Percentiles rank a stretch among this genome's conserved stretches.
phyloP scores from a whole-genome alignment of 1,140 invertebrate genomes.

The Orussus abietinus region DNA sequence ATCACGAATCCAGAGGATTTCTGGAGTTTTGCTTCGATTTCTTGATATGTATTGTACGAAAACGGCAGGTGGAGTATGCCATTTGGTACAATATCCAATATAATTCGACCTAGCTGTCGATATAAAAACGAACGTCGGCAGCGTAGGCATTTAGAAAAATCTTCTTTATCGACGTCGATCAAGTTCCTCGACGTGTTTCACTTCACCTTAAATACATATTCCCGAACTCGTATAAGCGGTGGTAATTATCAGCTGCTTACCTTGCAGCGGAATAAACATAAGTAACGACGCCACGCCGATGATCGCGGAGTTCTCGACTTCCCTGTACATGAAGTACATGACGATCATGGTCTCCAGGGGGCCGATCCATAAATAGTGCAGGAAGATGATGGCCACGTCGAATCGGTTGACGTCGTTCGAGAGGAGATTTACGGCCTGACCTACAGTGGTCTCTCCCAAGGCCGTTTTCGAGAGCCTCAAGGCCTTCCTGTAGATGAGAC shows the following conservation, averaged over 20 bases:
- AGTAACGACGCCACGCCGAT: slow-evolving; percentile 77
- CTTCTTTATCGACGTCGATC: too few species aligned
- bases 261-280: slow-evolving; percentile 80
- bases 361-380: slow-evolving; percentile 69
- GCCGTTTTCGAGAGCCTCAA: slow-evolving; percentile 62
- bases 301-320: slow-evolving; percentile 69
- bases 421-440: slow-evolving; percentile 83
- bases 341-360: slow-evolving; percentile 74
- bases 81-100: too few species aligned
- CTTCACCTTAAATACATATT: too few species aligned
- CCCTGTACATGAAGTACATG: slow-evolving; percentile 70
- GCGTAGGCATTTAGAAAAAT: too few species aligned
- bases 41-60: too few species aligned
- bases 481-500: slow-evolving; percentile 78
- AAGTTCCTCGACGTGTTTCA: too few species aligned
- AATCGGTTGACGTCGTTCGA: slow-evolving; percentile 80
- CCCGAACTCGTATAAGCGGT: too few species aligned
- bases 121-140: neutral
- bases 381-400: slow-evolving; percentile 62
- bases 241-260: too few species aligned
- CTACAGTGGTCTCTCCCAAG: slow-evolving; percentile 73
- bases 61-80: too few species aligned
- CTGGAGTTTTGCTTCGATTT: too few species aligned
- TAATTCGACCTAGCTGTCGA: too few species aligned
- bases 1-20: too few species aligned